phyloP scores from a whole-genome alignment of 1,140 invertebrate genomes.

The Akabosia matsudoensis region DNA sequence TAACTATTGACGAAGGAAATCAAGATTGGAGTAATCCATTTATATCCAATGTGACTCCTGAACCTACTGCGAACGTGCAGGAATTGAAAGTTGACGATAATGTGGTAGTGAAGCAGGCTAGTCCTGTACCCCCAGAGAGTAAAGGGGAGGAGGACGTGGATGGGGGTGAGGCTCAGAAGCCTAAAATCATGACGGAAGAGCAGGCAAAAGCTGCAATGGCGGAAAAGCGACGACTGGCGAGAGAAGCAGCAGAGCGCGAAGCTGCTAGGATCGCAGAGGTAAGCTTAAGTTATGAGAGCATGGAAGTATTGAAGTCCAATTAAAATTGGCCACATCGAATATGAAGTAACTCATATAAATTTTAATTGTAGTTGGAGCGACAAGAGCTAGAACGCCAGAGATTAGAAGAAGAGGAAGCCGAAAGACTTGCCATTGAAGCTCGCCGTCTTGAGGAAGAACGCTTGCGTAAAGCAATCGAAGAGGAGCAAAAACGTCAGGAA shows the following conservation, averaged over 20 bases:
- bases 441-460: conserved; percentile 44
- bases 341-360: not conserved
- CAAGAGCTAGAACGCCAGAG: conserved; percentile 62
- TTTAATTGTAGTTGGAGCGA: conserved; percentile 57
- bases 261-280: conserved; percentile 55
- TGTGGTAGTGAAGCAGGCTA: not conserved
- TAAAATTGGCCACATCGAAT: not conserved
- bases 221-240: conserved; percentile 72
- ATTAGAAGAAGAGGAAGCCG: conserved; percentile 70
- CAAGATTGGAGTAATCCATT: conserved; percentile 4
- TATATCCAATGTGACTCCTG: not conserved
- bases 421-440: conserved; percentile 53
- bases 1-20: not conserved
- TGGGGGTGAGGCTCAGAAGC: conserved; percentile 14
- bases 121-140: not conserved
- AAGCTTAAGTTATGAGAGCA: conserved; percentile 27
- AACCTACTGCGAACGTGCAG: not conserved
- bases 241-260: conserved; percentile 81
- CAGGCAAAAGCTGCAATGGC: conserved; percentile 84
- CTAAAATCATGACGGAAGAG: conserved; percentile 74
- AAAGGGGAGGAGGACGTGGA: not conserved
- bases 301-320: not conserved
- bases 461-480: conserved; percentile 50
- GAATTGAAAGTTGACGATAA: not conserved
- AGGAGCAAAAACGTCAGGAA: conserved; percentile 48